Evolutionary conservation across 2,113 vertebrate species (phyloP).

Genomic region (Micronisus gabar): DNA sequence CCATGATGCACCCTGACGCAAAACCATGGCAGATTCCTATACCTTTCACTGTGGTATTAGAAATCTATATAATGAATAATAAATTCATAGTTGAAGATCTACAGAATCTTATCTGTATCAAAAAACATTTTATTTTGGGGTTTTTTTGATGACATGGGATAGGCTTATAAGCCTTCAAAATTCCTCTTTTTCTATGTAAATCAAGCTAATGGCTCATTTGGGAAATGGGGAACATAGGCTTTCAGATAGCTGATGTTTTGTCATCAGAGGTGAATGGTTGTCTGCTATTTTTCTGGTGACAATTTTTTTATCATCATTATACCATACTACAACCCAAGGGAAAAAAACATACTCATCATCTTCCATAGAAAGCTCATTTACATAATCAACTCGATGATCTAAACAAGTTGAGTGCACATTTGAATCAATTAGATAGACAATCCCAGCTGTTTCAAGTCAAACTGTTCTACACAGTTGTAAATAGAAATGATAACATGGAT

Average conservation of each 20-base stretch:
- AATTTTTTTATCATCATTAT: background rate
- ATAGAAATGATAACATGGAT: background rate
- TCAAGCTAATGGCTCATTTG: background rate
- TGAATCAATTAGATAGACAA: constrained; percentile 11
- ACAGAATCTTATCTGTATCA: background rate
- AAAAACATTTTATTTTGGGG: background rate
- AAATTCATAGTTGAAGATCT: background rate
- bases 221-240: background rate
- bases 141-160: accelerated
- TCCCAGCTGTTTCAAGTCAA: constrained; percentile 26
- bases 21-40: background rate
- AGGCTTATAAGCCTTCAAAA: background rate
- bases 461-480: background rate
- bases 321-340: background rate
- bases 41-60: background rate
- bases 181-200: background rate
- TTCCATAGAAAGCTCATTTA: background rate
- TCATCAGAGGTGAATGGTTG: background rate
- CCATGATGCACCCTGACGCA: background rate
- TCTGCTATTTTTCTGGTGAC: background rate
- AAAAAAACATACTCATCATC: background rate
- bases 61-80: background rate
- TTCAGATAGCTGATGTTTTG: background rate
- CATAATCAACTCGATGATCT: background rate
- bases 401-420: constrained; percentile 11